Percentiles rank a stretch among this genome's conserved stretches.
These are phyloP conservation scores for Casuarius casuarius DNA, from an alignment of 2,113 vertebrate genomes.

Conservation along the genomic window DNA sequence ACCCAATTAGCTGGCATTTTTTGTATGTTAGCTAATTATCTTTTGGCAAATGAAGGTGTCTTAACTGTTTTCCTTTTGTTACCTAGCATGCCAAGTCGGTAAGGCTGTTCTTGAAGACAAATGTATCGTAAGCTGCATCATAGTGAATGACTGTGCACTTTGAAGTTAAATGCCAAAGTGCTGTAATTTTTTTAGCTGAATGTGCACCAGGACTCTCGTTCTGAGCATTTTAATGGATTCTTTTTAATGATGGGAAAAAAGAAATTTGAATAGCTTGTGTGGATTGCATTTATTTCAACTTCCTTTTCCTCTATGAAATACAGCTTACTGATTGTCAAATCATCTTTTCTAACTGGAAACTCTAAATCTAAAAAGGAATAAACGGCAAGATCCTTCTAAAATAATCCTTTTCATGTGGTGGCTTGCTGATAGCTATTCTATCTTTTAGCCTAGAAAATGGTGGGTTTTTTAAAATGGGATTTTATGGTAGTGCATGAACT, in stretches of 20 bases:
- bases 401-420: neutral
- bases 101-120: conserved; percentile 71
- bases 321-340: neutral
- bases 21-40: conserved; percentile 14
- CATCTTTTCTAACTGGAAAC: neutral
- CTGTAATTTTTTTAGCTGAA: conserved; percentile 10
- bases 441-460: neutral
- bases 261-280: neutral
- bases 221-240: neutral
- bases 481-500: neutral
- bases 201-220: neutral
- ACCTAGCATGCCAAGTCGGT: conserved; percentile 70
- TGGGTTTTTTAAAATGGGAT: neutral
- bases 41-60: conserved; percentile 14
- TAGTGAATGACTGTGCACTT: conserved; percentile 65
- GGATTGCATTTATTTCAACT: conserved; percentile 3
- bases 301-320: neutral
- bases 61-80: conserved; percentile 66
- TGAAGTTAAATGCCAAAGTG: conserved; percentile 39
- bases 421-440: neutral
- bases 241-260: neutral
- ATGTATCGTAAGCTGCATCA: conserved; percentile 68
- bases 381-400: neutral
- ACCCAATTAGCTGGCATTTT: conserved; percentile 33
- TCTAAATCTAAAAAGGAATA: neutral